Conservation (phyloP, 2,888 invertebrate genomes). For the Oligia strigilis region DNA sequence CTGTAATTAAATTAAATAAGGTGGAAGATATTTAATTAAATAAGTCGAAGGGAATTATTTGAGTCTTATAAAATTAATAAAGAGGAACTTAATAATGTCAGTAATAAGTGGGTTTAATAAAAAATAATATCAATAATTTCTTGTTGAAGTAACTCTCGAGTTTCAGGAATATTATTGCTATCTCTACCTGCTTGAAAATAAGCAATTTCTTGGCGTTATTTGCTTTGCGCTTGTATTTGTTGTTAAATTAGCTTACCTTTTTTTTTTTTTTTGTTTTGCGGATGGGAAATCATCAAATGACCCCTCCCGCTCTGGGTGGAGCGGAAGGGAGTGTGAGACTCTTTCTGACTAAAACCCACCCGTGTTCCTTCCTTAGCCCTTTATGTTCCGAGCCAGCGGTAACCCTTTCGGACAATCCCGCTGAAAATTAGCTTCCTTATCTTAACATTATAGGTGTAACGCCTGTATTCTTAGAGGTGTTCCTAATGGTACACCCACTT, state of each 20-base stretch:
- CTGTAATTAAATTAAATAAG: not conserved
- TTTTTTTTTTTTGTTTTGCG: no score
- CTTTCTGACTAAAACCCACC: no score
- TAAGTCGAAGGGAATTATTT: not conserved
- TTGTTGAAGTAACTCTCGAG: not conserved
- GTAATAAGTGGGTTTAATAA: not conserved
- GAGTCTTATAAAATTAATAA: conserved; percentile 11
- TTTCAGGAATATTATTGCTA: not conserved
- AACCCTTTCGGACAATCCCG: no score
- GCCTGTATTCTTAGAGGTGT: not conserved
- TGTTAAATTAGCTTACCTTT: not conserved
- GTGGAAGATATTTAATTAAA: conserved; percentile 10
- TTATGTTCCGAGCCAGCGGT: no score
- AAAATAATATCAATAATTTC: not conserved
- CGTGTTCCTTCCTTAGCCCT: no score
- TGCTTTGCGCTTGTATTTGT: not conserved
- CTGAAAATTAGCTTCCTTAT: not conserved
- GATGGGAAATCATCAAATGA: no score
- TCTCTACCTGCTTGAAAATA: not conserved
- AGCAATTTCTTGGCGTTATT: not conserved
- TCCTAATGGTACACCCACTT: not conserved
- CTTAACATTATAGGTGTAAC: no score
- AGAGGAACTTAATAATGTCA: conserved; percentile 4
- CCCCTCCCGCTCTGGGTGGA: no score
- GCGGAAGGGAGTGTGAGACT: no score